These are phyloP conservation scores for Oscheius onirici DNA, from an alignment of 2,888 invertebrate genomes.

Conservation along the genomic window DNA sequence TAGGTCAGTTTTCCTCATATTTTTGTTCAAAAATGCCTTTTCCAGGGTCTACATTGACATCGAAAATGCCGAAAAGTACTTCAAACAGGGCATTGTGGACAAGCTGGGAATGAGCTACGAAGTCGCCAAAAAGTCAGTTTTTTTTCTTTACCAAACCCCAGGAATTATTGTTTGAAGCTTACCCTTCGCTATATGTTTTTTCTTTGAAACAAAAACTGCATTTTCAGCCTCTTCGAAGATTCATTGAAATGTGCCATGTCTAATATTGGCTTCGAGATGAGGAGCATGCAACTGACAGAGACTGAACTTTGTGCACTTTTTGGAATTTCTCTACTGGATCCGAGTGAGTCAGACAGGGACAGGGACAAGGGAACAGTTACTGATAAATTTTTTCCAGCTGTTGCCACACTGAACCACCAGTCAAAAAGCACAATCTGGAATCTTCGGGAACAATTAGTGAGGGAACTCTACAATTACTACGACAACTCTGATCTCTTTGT, in stretches of 20 bases:
- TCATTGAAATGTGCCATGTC: constrained; percentile 64
- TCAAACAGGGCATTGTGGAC: constrained; percentile 49
- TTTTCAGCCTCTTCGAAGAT: constrained; percentile 60
- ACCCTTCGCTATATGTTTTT: background rate
- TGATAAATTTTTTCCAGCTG: constrained; percentile 35
- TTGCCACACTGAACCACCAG: constrained; percentile 37
- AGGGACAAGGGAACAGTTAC: background rate
- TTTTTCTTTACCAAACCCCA: background rate
- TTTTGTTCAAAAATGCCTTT: background rate
- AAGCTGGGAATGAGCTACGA: constrained; percentile 62
- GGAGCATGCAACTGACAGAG: constrained; percentile 51
- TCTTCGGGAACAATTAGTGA: constrained; percentile 55
- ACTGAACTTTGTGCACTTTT: constrained; percentile 58
- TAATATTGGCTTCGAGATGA: constrained; percentile 57
- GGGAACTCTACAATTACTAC: constrained; percentile 56
- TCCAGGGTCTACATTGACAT: constrained; percentile 60
- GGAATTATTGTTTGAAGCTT: constrained; percentile 2
- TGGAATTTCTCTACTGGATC: constrained; percentile 59
- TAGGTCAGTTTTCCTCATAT: constrained; percentile 29
- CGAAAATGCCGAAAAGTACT: constrained; percentile 59
- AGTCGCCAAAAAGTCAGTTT: constrained; percentile 52
- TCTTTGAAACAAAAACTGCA: too few relatives aligned
- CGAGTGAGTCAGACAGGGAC: constrained; percentile 40
- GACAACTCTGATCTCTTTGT: constrained; percentile 41
- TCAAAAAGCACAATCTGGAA: constrained; percentile 42